Percentiles rank a stretch among this genome's conserved stretches.
Evolutionary conservation across 2,113 vertebrate species (phyloP).

Genomic region (Alouatta palliata): DNA sequence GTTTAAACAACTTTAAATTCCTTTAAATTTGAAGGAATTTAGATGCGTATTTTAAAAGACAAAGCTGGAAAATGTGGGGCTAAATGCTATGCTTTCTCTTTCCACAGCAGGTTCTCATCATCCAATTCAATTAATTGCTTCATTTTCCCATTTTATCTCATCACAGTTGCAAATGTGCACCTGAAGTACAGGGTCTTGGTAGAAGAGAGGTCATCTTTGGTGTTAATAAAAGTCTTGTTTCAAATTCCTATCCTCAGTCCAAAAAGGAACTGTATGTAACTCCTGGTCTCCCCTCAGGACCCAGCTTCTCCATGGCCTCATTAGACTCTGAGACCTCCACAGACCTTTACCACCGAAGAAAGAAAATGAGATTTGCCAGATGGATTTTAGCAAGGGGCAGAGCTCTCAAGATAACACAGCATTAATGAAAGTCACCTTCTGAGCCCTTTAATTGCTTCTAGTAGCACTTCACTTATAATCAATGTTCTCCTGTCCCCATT

Average conservation of each 20-base stretch:
- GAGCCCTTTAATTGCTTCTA: conserved; percentile 67
- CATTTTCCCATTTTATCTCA: neutral
- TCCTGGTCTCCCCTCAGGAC: neutral
- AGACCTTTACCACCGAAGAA: conserved; percentile 31
- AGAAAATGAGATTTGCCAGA: conserved; percentile 36
- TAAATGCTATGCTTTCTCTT: neutral
- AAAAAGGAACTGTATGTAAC: neutral
- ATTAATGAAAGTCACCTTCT: conserved; percentile 70
- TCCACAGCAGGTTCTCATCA: neutral
- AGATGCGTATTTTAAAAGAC: conserved; percentile 41
- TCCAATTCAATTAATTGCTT: neutral
- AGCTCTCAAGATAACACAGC: neutral
- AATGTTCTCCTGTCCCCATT: conserved; percentile 46
- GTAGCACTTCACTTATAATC: conserved; percentile 56
- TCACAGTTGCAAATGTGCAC: neutral
- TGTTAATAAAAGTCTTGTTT: neutral
- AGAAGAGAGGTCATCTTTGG: neutral
- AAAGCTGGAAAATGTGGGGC: neutral
- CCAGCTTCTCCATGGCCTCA: conserved; percentile 30
- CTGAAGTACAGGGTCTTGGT: neutral
- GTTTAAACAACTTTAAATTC: neutral
- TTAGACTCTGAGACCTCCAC: conserved; percentile 10
- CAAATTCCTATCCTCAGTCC: neutral
- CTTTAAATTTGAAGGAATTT: neutral
- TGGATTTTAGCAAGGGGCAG: neutral